phyloP scores from a whole-genome alignment of 2,888 invertebrate genomes.

The Sinohyriopsis cumingii region DNA sequence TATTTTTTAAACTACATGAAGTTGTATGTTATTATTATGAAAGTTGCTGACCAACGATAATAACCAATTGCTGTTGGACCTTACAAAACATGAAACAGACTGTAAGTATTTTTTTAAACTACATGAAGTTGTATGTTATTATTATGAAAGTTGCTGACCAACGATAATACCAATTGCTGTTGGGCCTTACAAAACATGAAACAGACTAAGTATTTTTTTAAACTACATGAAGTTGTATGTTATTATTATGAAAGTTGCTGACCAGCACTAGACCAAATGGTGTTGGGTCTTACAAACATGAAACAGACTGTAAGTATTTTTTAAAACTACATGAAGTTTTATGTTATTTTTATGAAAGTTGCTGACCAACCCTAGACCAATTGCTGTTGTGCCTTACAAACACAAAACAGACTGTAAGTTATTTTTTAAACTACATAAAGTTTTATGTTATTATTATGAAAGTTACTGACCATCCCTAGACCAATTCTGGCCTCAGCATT shows the following conservation, averaged over 20 bases:
- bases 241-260: too few species aligned
- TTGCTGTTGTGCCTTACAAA: constrained; percentile 81
- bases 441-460: too few species aligned
- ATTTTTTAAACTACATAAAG: neutral
- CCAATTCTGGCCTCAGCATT: too few species aligned
- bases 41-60: too few species aligned
- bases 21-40: too few species aligned
- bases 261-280: constrained; percentile 82
- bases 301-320: constrained; percentile 83
- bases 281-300: constrained; percentile 84
- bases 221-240: too few species aligned
- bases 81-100: neutral
- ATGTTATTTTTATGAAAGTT: constrained; percentile 73
- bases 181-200: neutral
- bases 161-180: neutral
- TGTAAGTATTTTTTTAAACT: neutral
- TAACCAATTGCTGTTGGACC: neutral
- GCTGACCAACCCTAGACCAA: constrained; percentile 83
- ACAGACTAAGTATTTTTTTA: neutral
- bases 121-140: neutral
- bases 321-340: neutral
- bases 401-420: constrained; percentile 90
- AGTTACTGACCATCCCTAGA: too few species aligned
- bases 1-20: neutral
- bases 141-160: too few species aligned